These are phyloP conservation scores for Rana temporaria DNA, from an alignment of 2,113 vertebrate species.

Conservation along the genomic window DNA sequence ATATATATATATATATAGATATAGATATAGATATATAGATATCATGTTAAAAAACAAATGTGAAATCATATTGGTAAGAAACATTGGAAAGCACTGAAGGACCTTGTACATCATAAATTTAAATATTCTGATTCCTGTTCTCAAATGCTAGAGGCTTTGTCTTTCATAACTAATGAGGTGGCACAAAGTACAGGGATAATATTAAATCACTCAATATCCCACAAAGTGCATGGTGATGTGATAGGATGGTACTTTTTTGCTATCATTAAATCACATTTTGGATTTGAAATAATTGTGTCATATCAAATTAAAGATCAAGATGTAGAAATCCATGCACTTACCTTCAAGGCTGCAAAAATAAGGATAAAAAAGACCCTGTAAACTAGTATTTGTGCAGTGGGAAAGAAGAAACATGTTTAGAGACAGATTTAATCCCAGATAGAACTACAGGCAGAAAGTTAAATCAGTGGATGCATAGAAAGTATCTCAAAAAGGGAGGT, in stretches of 20 bases:
- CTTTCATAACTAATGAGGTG: conserved; percentile 56
- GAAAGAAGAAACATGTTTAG: conserved; percentile 43
- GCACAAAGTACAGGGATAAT: conserved; percentile 53
- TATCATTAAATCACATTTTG: conserved; percentile 38
- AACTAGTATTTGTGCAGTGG: conserved; percentile 45
- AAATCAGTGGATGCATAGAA: conserved; percentile 50
- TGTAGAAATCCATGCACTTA: conserved; percentile 32
- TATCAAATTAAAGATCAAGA: conserved; percentile 45
- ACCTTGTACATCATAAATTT: conserved; percentile 36
- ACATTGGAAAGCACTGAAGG: background rate
- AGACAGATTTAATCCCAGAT: conserved; percentile 47
- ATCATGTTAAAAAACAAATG: background rate
- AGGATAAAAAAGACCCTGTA: conserved; percentile 49
- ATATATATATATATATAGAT: too few species aligned
- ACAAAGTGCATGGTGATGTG: conserved; percentile 43
- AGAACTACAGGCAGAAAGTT: conserved; percentile 32
- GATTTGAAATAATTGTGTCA: conserved; percentile 54
- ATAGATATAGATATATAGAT: too few species aligned
- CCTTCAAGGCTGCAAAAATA: conserved; percentile 34
- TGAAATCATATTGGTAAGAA: background rate
- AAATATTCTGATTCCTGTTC: conserved; percentile 50
- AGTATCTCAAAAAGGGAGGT: conserved; percentile 7
- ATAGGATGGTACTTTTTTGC: conserved; percentile 28
- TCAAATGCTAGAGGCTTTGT: conserved; percentile 51
- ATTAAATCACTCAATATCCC: conserved; percentile 52